Evolutionary conservation across 1,140 invertebrate species (phyloP), one percentile per base, ranked within the genome.

Genomic region (Euura lappo): DNA sequence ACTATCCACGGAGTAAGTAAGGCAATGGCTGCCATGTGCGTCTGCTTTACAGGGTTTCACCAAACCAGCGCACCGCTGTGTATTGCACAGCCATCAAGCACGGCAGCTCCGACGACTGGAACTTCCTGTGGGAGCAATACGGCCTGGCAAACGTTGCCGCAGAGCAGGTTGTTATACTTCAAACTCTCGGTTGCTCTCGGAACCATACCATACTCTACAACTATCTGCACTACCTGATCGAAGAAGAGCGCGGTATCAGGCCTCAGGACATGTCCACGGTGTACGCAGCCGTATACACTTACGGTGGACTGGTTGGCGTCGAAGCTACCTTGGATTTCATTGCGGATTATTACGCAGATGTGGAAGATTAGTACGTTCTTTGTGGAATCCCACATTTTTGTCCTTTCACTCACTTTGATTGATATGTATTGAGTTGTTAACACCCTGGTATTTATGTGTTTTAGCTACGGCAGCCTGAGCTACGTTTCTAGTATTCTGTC

Each of bases 251-350:
- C 2, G 90, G 89, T 73, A 92, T 94, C 67, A 88, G 92, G 10
- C 89, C 89, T n/a, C 93, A 94, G 84, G 93, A 94, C 84, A 86
- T 89, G 3, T 85, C 80, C 67, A 83, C 81, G 44, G 91, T 93
- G 3, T 91, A 94, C 76, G 78, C 83, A 13, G 76, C 88, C 4
- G 86, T 92, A 42, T 60, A 60, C 4, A 60, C 51, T 60, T 60
- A 60, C 6, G 51, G 51, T 60, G 51, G 51, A 60, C 83, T 88
- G 72, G 77, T 78, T 1, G 91, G 90, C 67, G 85, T 88, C 3
- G 72, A 88, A 6, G 51, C 73, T 4, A 79, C 81, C 2, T 79
- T 91, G 5, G 82, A 90, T 8, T 89, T 88, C 47, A 79, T 92
- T 11, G 74, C 85, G 45, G 70, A 78, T 3, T 86, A 89, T 72